Evolutionary conservation across 2,113 vertebrate genomes (phyloP).

Genomic region (Labeo catla): DNA sequence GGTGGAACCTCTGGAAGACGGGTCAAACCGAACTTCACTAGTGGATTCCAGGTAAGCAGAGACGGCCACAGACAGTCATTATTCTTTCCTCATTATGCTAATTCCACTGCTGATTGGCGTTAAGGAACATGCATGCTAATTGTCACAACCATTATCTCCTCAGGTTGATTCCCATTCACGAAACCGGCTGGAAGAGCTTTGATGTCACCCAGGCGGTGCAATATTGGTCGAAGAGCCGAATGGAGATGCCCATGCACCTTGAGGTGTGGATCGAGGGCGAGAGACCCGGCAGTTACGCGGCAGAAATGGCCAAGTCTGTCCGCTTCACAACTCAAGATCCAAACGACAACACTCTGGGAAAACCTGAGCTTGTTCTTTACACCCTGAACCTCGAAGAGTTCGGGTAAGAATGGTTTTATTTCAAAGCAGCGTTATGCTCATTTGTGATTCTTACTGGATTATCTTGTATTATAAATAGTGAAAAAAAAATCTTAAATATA

Average conservation of each 20-base stretch:
- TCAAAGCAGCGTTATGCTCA: not conserved
- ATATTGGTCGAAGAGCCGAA: conserved; percentile 85
- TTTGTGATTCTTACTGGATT: not conserved
- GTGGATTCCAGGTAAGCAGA: conserved; percentile 87
- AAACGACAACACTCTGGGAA: conserved; percentile 77
- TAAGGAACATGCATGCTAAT: conserved; percentile 38
- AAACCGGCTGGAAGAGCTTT: conserved; percentile 93
- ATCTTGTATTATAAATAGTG: not conserved
- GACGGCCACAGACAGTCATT: not conserved
- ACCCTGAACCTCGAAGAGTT: conserved; percentile 88
- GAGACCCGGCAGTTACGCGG: conserved; percentile 82
- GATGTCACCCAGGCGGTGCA: conserved; percentile 95
- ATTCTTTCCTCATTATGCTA: conserved; percentile 24
- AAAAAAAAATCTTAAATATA: no score
- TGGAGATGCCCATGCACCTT: conserved; percentile 84
- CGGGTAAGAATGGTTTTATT: conserved; percentile 76
- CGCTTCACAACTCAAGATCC: conserved; percentile 85
- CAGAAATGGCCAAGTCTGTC: conserved; percentile 85
- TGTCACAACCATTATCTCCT: conserved; percentile 33
- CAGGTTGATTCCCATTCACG: conserved; percentile 88
- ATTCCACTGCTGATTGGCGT: conserved; percentile 21
- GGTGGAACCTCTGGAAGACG: conserved; percentile 80
- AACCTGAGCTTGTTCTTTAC: conserved; percentile 88
- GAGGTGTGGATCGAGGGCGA: conserved; percentile 93
- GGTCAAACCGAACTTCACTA: conserved; percentile 87